Evolutionary conservation across 2,888 invertebrate genomes (phyloP), one percentile per base, ranked within the genome.

Genomic region (Biston betularia): DNA sequence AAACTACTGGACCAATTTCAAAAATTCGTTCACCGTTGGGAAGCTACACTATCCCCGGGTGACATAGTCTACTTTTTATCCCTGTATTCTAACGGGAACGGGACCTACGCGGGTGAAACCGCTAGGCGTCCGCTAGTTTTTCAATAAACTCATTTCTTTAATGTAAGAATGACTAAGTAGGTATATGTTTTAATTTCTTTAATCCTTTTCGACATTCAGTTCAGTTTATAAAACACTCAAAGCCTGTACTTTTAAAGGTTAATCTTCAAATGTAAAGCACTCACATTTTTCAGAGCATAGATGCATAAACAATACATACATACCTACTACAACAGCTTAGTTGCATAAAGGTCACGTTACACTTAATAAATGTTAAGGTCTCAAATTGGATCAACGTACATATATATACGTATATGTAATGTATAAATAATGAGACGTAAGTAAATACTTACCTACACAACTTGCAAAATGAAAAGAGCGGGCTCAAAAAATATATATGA

Each of bases 221-320:
- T 12, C n/a, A 50, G 50, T 34, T 34, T 24, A 24, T 46, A 48
- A 33, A 0, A 11, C n/a, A 10, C 12, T 8, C 33, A 34, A n/a
- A 33, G 33, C 33, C n/a, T 44, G 6, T 11, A 11, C 1, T 44
- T 35, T 56, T 11, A 56, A 9, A 34, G 45, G 10, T 56, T 56
- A 14, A 46, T 56, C 34, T 44, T 14, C 24, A 59, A 59, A 59
- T 50, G 49, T 42, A 42, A 59, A 50, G 42, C 24, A 24, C 24
- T 24, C 1, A 24, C 24, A 24, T 24, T 24, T 24, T 24, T 24
- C 24, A 24, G 24, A 24, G 24, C 24, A 24, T 24, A 24, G 24
- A 24, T 24, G 24, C 34, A 59, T 38, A 50, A 59, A 42, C 58
- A 49, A 3, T 24, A 24, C 1, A 24, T 58, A n/a, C n/a, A n/a